Evolutionary conservation across 30 jellyfish, hydroid and myxozoan species (phyloP), one percentile per base, ranked within the genome.

Genomic region (Aurelia sp.): DNA sequence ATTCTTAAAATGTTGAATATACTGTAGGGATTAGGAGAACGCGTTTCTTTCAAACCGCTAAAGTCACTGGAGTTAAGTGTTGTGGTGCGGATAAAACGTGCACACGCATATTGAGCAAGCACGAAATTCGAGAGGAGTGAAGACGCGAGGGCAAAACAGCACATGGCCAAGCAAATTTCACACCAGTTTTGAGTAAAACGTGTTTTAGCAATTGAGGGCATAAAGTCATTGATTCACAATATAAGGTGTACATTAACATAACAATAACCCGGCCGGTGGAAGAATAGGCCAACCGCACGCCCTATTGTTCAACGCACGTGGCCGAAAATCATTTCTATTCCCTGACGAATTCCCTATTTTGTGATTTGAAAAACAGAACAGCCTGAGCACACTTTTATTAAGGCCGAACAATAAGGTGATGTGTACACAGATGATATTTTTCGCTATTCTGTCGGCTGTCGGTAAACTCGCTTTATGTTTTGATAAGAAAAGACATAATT

Each of bases 241-340:
- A 20, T 44, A 44, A 44, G 50, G n/a, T 18, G 70, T 64, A 8
- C 67, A 78, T 78, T 78, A 33, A 66, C 89, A 78, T 78, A 58
- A 78, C 80, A 78, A 78, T 78, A 78, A 44, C 55, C 55, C 55
- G 55, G 15, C 55, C 9, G 55, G 13, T 8, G 15, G 80, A 27
- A 61, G 47, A 78, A 78, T 78, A 38, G 40, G 8, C 44, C 89
- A 70, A 60, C 76, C 88, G 58, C 89, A 33, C 19, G 60, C 55
- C 57, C 47, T 47, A 61, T 78, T 78, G 89, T 78, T 63, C 70
- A 0, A 27, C 72, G 89, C 89, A 78, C 80, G 89, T 78, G 89
- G 89, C 80, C 33, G 44, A 41, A 12, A 20, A 47, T 5, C 67
- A 44, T 59, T 76, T 60, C 58, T 21, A 58, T 55, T 61, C 53